phyloP scores from a whole-genome alignment of 2,888 invertebrate genomes.

The Rhagium mordax region DNA sequence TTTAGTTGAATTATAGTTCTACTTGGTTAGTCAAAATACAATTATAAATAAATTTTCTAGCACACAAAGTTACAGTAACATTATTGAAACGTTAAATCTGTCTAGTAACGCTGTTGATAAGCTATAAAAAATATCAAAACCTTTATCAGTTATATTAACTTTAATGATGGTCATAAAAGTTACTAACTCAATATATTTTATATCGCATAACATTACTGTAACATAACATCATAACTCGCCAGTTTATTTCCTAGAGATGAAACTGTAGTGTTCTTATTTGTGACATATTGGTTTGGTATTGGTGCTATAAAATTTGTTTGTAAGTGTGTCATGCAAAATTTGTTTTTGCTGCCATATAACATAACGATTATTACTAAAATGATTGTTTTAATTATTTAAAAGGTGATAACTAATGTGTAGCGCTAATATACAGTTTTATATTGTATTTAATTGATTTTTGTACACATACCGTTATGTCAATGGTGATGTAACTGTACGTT shows the following conservation, averaged over 20 bases:
- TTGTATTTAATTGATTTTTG: neutral
- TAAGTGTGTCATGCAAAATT: conserved; percentile 18
- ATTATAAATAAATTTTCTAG: conserved; percentile 3
- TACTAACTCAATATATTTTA: neutral
- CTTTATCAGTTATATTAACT: conserved; percentile 11
- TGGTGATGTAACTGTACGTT: neutral
- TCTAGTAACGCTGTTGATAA: neutral
- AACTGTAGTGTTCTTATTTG: too few relatives aligned
- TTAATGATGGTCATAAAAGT: neutral
- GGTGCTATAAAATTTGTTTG: conserved; percentile 24
- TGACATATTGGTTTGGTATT: neutral
- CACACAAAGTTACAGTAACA: neutral
- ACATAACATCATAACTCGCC: neutral
- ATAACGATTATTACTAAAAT: conserved; percentile 37
- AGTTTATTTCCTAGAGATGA: too few relatives aligned
- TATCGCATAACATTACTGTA: neutral
- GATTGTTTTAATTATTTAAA: conserved; percentile 26
- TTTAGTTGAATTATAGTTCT: neutral
- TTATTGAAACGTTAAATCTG: neutral
- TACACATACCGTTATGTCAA: neutral
- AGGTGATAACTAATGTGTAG: conserved; percentile 42
- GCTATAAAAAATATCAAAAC: neutral
- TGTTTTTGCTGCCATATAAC: conserved; percentile 44
- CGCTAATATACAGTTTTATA: conserved; percentile 24
- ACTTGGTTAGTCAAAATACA: neutral